phyloP scores from a whole-genome alignment of 2,888 invertebrate genomes.

The Lasioglossum lativentre region DNA sequence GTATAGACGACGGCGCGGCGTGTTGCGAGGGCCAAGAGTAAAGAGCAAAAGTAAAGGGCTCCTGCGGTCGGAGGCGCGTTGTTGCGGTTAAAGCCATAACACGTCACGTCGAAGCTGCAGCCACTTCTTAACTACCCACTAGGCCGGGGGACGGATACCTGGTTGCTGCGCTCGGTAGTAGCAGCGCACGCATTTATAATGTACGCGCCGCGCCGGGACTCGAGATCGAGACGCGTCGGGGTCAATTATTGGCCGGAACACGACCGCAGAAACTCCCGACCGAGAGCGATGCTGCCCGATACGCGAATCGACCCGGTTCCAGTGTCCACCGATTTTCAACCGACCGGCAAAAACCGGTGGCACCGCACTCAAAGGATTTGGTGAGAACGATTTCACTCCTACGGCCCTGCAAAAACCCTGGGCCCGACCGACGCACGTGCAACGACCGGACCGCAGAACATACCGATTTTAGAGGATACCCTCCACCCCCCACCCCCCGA shows the following conservation, averaged over 20 bases:
- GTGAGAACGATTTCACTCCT: constrained; percentile 52
- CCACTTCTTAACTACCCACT: constrained; percentile 80
- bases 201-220: constrained; percentile 67
- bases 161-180: constrained; percentile 72
- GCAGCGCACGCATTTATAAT: constrained; percentile 79
- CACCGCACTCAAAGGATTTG: constrained; percentile 39
- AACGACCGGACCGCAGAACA: constrained; percentile 53
- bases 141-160: constrained; percentile 62
- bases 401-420: constrained; percentile 39
- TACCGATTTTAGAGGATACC: constrained; percentile 45
- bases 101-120: constrained; percentile 79
- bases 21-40: constrained; percentile 65
- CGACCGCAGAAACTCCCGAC: constrained; percentile 74
- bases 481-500: too few relatives aligned
- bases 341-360: constrained; percentile 55
- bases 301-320: constrained; percentile 61
- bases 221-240: constrained; percentile 72
- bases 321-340: constrained; percentile 57
- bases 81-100: constrained; percentile 83
- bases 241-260: constrained; percentile 78
- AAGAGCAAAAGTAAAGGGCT: constrained; percentile 79
- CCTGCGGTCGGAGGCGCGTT: constrained; percentile 82
- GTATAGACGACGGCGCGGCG: constrained; percentile 29
- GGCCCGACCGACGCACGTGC: constrained; percentile 46
- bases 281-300: constrained; percentile 47